Conservation (phyloP, 1,140 invertebrate species). For the Triops longicaudatus region DNA sequence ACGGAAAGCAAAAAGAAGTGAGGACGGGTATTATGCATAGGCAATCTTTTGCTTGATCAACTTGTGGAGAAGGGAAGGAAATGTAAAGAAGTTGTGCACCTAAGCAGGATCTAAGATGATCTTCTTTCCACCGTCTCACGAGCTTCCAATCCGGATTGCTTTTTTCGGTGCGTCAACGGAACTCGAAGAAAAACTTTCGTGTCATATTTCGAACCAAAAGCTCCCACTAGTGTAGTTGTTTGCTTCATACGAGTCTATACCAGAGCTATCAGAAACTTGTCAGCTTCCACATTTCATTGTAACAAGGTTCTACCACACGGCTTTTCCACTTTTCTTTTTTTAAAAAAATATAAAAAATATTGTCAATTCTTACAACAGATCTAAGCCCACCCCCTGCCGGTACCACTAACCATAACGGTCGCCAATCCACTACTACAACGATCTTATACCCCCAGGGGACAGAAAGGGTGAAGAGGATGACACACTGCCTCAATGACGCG, state of each 20-base stretch:
- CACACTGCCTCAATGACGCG: neutral
- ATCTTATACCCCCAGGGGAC: neutral
- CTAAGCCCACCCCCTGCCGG: too few species aligned
- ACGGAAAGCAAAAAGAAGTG: neutral
- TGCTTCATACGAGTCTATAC: neutral
- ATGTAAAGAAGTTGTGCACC: neutral
- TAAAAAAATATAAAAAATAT: too few species aligned
- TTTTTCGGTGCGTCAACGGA: neutral
- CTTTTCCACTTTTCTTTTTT: neutral
- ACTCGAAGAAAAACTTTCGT: neutral
- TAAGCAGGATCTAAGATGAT: neutral
- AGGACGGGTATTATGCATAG: neutral
- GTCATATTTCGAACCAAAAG: neutral
- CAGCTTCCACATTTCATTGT: neutral
- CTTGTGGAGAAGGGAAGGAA: neutral
- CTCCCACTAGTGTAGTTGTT: neutral
- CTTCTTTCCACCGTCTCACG: neutral
- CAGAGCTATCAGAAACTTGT: conserved; percentile 4
- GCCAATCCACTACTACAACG: neutral
- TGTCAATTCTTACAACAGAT: too few species aligned
- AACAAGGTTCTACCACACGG: neutral
- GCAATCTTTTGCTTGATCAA: conserved; percentile 7
- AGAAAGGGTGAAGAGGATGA: conserved; percentile 3
- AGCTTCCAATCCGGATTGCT: neutral
- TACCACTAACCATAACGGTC: neutral